A percentile compares a stretch with the other conserved stretches of the same genome.
These are phyloP conservation scores for Ditylenchus dipsaci DNA, from an alignment of 1,140 invertebrate species.

Conservation along the genomic window DNA sequence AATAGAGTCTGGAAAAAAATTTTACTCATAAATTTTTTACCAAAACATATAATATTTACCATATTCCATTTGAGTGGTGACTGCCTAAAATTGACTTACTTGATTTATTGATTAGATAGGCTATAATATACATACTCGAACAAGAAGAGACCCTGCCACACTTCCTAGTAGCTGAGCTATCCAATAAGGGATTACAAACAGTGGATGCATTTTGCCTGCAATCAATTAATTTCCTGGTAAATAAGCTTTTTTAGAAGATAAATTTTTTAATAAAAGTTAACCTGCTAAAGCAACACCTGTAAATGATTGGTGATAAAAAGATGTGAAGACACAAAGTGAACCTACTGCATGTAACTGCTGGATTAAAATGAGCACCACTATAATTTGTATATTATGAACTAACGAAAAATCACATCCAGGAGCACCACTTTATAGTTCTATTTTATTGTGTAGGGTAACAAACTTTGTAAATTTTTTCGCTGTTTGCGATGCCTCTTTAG, in stretches of 20 bases:
- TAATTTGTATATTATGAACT: background rate
- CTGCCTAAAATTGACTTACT: background rate
- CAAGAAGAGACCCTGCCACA: conserved; percentile 55
- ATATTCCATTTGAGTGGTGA: conserved; percentile 26
- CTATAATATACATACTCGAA: conserved; percentile 36
- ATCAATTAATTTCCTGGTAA: conserved; percentile 13
- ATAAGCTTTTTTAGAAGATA: too few relatives aligned
- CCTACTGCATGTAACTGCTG: conserved; percentile 46
- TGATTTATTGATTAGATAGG: background rate
- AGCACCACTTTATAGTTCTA: too few relatives aligned
- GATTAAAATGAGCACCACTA: conserved; percentile 61
- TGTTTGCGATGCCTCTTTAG: too few relatives aligned
- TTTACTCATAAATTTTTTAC: too few relatives aligned
- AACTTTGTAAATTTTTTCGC: too few relatives aligned
- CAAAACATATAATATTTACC: conserved; percentile 17
- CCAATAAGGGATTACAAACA: conserved; percentile 49
- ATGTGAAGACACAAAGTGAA: too few relatives aligned
- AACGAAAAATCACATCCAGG: too few relatives aligned
- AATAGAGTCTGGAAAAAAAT: conserved; percentile 18
- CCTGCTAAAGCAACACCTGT: too few relatives aligned
- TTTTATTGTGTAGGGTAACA: too few relatives aligned
- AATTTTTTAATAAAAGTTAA: too few relatives aligned
- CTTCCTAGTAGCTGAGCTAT: conserved; percentile 57
- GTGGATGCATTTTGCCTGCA: conserved; percentile 46
- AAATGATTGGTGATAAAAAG: too few relatives aligned